phyloP scores from a whole-genome alignment of 2,888 invertebrate genomes.

The Bhutanitis thaidina region DNA sequence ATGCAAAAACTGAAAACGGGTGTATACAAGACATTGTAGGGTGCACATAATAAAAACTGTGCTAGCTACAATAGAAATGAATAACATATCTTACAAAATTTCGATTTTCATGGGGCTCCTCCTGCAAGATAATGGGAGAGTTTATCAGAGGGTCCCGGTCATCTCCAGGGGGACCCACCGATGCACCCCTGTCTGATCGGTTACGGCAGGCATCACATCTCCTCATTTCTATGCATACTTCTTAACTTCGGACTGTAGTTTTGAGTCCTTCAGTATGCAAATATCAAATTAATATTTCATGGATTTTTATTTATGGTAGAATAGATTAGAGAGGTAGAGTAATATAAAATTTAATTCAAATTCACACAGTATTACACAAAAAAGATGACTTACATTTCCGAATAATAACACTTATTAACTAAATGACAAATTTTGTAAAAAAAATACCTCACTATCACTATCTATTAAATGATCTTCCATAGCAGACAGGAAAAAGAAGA shows the following conservation, averaged over 20 bases:
- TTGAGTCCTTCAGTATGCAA: constrained; percentile 49
- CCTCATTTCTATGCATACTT: constrained; percentile 77
- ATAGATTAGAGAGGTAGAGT: background rate
- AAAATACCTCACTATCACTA: constrained; percentile 54
- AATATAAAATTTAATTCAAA: background rate
- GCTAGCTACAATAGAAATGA: constrained; percentile 42
- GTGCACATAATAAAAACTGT: constrained; percentile 34
- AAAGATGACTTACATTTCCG: too few species aligned
- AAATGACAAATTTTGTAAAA: background rate
- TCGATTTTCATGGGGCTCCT: constrained; percentile 57
- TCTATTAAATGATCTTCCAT: constrained; percentile 59
- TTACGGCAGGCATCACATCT: constrained; percentile 63
- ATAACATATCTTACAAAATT: constrained; percentile 58
- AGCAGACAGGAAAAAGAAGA: constrained; percentile 7
- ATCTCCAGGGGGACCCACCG: constrained; percentile 38
- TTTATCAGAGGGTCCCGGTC: constrained; percentile 63
- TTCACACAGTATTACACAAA: too few species aligned
- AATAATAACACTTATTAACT: too few species aligned
- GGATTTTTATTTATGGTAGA: background rate
- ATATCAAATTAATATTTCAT: constrained; percentile 18
- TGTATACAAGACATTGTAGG: constrained; percentile 22
- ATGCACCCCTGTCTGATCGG: constrained; percentile 55
- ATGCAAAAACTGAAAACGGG: constrained; percentile 10
- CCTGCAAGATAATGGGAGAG: constrained; percentile 54
- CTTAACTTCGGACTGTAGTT: constrained; percentile 63